Conservation (phyloP, 2,888 invertebrate species). For the Petrolisthes manimaculis region DNA sequence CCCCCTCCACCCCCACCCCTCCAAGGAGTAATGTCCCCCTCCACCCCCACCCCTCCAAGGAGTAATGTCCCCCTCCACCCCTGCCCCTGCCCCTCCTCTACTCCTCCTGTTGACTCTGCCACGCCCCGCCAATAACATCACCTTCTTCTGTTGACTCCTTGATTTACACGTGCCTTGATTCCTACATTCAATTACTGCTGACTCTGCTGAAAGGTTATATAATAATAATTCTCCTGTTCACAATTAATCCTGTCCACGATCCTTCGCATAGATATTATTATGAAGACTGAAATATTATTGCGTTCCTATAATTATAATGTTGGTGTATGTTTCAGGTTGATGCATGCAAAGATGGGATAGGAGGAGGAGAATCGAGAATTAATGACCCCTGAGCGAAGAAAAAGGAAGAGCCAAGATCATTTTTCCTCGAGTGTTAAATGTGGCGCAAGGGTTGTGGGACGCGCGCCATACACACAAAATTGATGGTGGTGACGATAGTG, state of each 20-base stretch:
- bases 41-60: too few relatives aligned
- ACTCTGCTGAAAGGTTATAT: too few relatives aligned
- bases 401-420: slow-evolving; percentile 21
- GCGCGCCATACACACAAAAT: slow-evolving; percentile 51
- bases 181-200: slow-evolving; percentile 46
- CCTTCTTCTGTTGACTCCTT: slow-evolving; percentile 43
- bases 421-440: slow-evolving; percentile 23
- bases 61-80: background rate
- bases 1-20: too few relatives aligned
- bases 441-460: slow-evolving; percentile 45
- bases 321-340: background rate
- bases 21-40: slow-evolving; percentile 10
- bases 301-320: background rate
- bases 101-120: slow-evolving; percentile 43
- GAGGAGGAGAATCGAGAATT: slow-evolving; percentile 17
- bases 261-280: too few relatives aligned
- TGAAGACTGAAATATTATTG: too few relatives aligned
- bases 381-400: slow-evolving; percentile 24
- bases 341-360: background rate
- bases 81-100: background rate
- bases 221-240: too few relatives aligned
- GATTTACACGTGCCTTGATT: slow-evolving; percentile 53
- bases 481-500: slow-evolving; percentile 61
- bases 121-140: slow-evolving; percentile 48
- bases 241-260: too few relatives aligned